These are phyloP conservation scores for Diplolepis rosae DNA, from an alignment of 2,888 invertebrate species.

Conservation along the genomic window DNA sequence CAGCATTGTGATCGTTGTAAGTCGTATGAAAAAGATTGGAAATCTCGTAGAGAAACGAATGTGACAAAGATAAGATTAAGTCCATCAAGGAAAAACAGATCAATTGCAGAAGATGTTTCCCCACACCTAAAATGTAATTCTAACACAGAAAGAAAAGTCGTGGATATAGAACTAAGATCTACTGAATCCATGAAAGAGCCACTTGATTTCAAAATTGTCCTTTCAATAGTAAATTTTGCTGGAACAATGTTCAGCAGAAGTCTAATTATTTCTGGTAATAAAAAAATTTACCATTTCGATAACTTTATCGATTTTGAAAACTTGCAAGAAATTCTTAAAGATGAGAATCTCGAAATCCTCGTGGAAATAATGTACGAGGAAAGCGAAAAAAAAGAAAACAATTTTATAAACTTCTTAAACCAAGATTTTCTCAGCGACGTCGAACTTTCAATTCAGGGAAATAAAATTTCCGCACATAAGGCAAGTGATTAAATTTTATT, in stretches of 20 bases:
- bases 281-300: not conserved
- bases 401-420: not conserved
- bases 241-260: conserved; percentile 1
- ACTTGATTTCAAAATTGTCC: not conserved
- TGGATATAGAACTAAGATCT: not conserved
- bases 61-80: not conserved
- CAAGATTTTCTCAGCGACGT: not conserved
- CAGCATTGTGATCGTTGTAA: conserved; percentile 8
- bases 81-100: not conserved
- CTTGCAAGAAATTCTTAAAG: not conserved
- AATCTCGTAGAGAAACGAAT: not conserved
- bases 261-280: not conserved
- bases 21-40: not conserved
- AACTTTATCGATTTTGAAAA: not conserved
- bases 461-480: not conserved
- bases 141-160: not conserved
- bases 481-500: not conserved
- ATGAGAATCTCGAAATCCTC: not conserved
- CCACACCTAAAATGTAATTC: not conserved
- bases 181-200: not conserved
- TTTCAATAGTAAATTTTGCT: not conserved
- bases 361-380: not conserved
- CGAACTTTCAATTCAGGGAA: not conserved
- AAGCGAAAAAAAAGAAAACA: not conserved
- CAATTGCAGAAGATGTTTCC: not conserved